Conservation (phyloP, 1,140 invertebrate species). For the Brachionus plicatilis region DNA sequence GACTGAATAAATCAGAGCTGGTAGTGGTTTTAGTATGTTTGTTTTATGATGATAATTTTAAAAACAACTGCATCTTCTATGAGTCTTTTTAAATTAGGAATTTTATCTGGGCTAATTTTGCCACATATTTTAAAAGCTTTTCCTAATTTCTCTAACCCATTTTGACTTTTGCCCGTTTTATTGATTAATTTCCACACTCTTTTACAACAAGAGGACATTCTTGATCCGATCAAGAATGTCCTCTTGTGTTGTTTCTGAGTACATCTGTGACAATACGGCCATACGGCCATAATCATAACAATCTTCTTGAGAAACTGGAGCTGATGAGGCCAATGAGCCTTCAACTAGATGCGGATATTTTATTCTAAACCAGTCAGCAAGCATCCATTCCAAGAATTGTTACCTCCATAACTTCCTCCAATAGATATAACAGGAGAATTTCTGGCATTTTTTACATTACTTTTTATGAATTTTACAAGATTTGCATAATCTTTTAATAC, state of each 20-base stretch:
- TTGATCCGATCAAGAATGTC: too few relatives aligned
- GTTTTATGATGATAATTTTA: neutral
- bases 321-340: slow-evolving; percentile 76
- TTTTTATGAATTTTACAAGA: slow-evolving; percentile 67
- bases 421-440: slow-evolving; percentile 77
- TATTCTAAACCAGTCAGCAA: slow-evolving; percentile 86
- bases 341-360: slow-evolving; percentile 87
- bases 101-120: neutral
- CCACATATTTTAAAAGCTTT: neutral
- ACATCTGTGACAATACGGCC: neutral
- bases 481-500: slow-evolving; percentile 86
- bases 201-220: neutral
- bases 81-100: neutral
- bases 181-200: neutral
- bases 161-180: slow-evolving; percentile 41
- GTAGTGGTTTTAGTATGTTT: neutral
- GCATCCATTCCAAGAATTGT: slow-evolving; percentile 64
- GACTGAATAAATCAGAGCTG: neutral
- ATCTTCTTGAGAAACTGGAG: slow-evolving; percentile 63
- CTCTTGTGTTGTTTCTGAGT: neutral
- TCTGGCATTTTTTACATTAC: slow-evolving; percentile 49
- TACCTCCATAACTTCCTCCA: slow-evolving; percentile 81
- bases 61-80: neutral
- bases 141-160: neutral
- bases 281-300: neutral